Base-by-base conservation (phyloP, 2,888 invertebrate species). In the Lycophotia porphyrea region DNA sequence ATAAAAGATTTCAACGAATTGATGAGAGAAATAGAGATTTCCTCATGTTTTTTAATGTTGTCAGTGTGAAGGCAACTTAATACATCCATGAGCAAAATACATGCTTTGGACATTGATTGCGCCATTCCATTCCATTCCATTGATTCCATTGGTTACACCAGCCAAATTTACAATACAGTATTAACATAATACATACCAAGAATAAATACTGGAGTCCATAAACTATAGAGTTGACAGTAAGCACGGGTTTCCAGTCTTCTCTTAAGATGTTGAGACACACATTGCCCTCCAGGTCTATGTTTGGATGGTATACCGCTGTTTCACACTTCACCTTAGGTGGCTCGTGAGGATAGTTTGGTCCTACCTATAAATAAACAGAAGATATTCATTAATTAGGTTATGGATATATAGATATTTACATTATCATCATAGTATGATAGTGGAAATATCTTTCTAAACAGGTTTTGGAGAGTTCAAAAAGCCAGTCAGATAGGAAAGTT, bases 291-390 rank as follows among this genome's bases (percentile, higher is more conserved):
- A 99, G 97, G 96, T 99, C 99, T 94, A 99, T 99, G 94, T 99
- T 99, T 24, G 99, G 99, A 96, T 99, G 99, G 95, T 99, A 99
- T 69, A 99, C 99, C 93, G 98, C 98, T 63, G 99, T 99, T 96
- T 99, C 99, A 96, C 99, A 99, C 96, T 99, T 99, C 49, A 99
- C 99, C 97, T 99, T 99, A 34, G 99, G 99, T 64, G 99, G 99
- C 94, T 99, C 99, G 92, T 99, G 99, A 47, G 99, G 99, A 96
- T 99, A 99, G 95, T 98, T 99, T 91, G 99, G 99, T 88, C 99
- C 99, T 92, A 99, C 98, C 97, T 97, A 90, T 34, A 91, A 76
- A 49, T 13, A 18, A 36, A 72, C 15, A 13, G 15, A 42, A 55
- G 31, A 11, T 34, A 18, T 1, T 34, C 31, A 34, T 15, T 39